Base-by-base conservation (phyloP, 1,140 invertebrate species). In the Anadara kagoshimensis region DNA sequence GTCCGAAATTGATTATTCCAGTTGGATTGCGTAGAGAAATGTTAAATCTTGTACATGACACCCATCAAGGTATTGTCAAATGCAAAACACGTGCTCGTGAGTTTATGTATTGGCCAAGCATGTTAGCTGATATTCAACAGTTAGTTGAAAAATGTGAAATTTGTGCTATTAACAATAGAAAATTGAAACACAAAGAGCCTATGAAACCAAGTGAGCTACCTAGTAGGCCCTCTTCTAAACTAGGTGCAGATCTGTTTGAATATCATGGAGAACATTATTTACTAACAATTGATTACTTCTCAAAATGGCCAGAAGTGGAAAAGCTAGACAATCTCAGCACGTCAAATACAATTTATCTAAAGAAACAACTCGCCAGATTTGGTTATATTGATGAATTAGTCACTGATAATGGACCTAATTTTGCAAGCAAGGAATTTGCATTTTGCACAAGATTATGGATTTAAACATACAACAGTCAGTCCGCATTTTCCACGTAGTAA, bases 401-500 rank as follows among this genome's bases (percentile, higher is more conserved):
- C 20, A 61, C 51, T 4, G 75, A 76, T 47, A 74, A 75, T 66
- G 76, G 72, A 18, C 73, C 73, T 0, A 73, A 75, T 26, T 78
- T 72, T 24, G 53, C 45, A 41, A 14, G n/a, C n/a, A n/a, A n/a
- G n/a, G n/a, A n/a, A n/a, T n/a, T n/a, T n/a, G n/a, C n/a, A 5
- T 4, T 69, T 69, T 26, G 16, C 67, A n/a, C 47, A 43, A 10
- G 56, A 59, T 16, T 69, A 45, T 36, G 57, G 24, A 26, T 69
- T 69, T 22, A 45, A 69, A 61, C 67, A 59, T 58, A 58, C 0
- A 64, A 67, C 11, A 73, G 71, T n/a, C 5, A 76, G 82, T 26
- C 71, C 82, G 5, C 80, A 83, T 22, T 80, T 83, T 66, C 81
- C 84, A 8, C 80, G 84, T 67, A 65, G 76, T 20, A 88, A 88